Conservation (phyloP, 2,888 invertebrate species). For the Leptinotarsa juncta region DNA sequence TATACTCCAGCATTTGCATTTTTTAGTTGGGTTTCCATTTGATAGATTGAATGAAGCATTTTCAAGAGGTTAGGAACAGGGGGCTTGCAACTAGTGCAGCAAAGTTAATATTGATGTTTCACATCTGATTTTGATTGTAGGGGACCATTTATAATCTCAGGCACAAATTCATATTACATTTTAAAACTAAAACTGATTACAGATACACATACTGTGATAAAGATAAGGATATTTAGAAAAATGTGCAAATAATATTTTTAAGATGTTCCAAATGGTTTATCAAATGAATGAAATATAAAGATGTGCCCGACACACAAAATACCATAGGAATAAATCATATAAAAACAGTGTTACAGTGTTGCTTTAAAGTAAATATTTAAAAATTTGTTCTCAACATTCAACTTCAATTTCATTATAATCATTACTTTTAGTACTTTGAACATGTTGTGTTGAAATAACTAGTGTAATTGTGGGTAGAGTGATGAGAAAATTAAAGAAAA, state of each 20-base stretch:
- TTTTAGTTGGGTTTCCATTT: not conserved
- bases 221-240: too few relatives aligned
- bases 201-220: too few relatives aligned
- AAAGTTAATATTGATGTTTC: slow-evolving; percentile 40
- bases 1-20: too few relatives aligned
- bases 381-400: not conserved
- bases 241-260: too few relatives aligned
- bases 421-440: slow-evolving; percentile 45
- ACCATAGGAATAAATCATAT: slow-evolving; percentile 17
- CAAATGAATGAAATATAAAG: slow-evolving; percentile 7
- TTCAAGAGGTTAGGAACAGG: not conserved
- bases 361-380: slow-evolving; percentile 14
- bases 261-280: too few relatives aligned
- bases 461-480: slow-evolving; percentile 28
- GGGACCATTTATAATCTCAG: slow-evolving; percentile 14
- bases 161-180: slow-evolving; percentile 16
- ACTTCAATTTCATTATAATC: slow-evolving; percentile 5
- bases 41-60: not conserved
- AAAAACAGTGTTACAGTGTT: slow-evolving; percentile 29
- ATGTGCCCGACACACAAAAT: slow-evolving; percentile 9
- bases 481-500: slow-evolving; percentile 3
- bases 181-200: not conserved
- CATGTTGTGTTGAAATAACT: slow-evolving; percentile 43
- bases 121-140: slow-evolving; percentile 37
- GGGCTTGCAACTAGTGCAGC: slow-evolving; percentile 48